Percentiles rank a stretch among this genome's conserved stretches.
Conservation (phyloP, 37 sponge, comb jelly and placozoan species). For the Spongilla lacustris region DNA sequence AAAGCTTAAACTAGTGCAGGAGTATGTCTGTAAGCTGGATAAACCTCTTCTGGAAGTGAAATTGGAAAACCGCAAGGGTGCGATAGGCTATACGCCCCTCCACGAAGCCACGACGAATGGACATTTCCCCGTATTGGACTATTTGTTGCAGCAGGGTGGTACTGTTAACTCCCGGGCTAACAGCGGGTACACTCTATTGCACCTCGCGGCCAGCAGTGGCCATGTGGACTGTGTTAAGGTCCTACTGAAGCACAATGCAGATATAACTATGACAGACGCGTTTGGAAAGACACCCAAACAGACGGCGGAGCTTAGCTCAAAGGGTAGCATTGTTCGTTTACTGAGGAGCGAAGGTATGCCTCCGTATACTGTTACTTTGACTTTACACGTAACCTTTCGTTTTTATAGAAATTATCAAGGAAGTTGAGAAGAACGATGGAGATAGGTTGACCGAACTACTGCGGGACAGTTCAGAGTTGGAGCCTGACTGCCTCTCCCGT, state of each 20-base stretch:
- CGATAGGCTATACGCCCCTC: conserved; percentile 83
- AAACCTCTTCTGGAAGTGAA: neutral
- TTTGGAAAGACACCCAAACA: conserved; percentile 68
- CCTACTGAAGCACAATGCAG: conserved; percentile 54
- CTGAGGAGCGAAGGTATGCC: conserved; percentile 59
- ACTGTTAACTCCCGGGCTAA: conserved; percentile 48
- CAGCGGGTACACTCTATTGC: conserved; percentile 76
- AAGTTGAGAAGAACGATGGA: conserved; percentile 60
- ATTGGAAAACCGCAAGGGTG: conserved; percentile 44
- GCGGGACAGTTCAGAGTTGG: conserved; percentile 29
- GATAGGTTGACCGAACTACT: conserved; percentile 51
- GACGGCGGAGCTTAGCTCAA: conserved; percentile 47
- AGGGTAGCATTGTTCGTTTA: conserved; percentile 37
- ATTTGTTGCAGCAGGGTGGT: conserved; percentile 16
- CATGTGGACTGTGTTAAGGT: conserved; percentile 60
- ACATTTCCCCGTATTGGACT: conserved; percentile 33
- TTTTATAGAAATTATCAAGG: conserved; percentile 60
- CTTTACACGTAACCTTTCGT: too few relatives aligned
- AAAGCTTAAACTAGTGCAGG: conserved; percentile 35
- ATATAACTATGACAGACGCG: conserved; percentile 56
- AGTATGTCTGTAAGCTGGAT: conserved; percentile 10
- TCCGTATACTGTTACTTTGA: neutral
- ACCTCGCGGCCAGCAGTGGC: conserved; percentile 71
- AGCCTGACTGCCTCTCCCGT: conserved; percentile 38
- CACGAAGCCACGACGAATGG: conserved; percentile 74